A percentile compares a stretch with the other conserved stretches of the same genome.
Evolutionary conservation across 2,888 invertebrate genomes (phyloP).

Genomic region (Arge pagana): DNA sequence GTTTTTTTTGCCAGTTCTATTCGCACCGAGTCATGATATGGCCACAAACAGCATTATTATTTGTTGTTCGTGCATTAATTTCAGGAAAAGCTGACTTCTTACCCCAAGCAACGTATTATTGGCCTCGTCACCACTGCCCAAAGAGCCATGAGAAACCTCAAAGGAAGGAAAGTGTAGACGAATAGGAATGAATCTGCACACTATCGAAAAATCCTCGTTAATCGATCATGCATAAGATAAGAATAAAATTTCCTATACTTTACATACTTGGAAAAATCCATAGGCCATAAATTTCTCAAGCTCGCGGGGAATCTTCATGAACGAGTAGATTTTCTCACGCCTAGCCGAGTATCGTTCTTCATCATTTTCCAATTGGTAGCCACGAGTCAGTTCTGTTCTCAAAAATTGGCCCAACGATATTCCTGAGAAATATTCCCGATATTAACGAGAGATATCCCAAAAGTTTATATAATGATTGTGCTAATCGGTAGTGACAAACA

Average conservation of each 20-base stretch:
- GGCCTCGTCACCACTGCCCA: slow-evolving; percentile 79
- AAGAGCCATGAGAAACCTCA: slow-evolving; percentile 86
- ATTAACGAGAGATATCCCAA: too few relatives aligned
- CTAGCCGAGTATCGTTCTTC: slow-evolving; percentile 93
- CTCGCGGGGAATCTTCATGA: slow-evolving; percentile 93
- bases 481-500: too few relatives aligned
- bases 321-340: slow-evolving; percentile 94
- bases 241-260: too few relatives aligned
- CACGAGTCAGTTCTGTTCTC: slow-evolving; percentile 85
- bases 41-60: not conserved
- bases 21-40: not conserved
- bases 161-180: slow-evolving; percentile 95
- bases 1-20: too few relatives aligned
- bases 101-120: slow-evolving; percentile 76
- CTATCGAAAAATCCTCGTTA: slow-evolving; percentile 46
- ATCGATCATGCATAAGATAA: not conserved
- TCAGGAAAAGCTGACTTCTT: slow-evolving; percentile 42
- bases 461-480: too few relatives aligned
- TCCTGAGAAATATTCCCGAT: slow-evolving; percentile 32
- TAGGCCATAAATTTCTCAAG: slow-evolving; percentile 91
- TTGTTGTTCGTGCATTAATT: not conserved
- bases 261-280: slow-evolving; percentile 79
- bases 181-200: slow-evolving; percentile 97
- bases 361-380: slow-evolving; percentile 93
- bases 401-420: slow-evolving; percentile 66